These are phyloP conservation scores for Avahi laniger DNA, from an alignment of 2,797 vertebrate species.

Conservation along the genomic window DNA sequence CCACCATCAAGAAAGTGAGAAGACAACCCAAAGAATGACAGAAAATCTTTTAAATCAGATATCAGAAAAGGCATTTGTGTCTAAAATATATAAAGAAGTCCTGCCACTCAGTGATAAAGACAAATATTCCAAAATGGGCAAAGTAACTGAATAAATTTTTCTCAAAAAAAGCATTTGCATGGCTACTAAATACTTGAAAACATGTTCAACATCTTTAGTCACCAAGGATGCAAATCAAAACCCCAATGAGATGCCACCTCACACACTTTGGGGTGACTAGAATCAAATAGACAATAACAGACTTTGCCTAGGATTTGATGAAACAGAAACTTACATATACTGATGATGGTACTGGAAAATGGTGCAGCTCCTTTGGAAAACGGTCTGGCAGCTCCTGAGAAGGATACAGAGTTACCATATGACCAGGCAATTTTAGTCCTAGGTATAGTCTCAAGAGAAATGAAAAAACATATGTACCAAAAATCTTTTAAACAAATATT, in stretches of 20 bases:
- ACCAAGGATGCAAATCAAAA: not conserved
- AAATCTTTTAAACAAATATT: not conserved
- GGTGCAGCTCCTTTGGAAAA: not conserved
- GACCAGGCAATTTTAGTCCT: not conserved
- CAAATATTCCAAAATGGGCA: not conserved
- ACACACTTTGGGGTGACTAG: not conserved
- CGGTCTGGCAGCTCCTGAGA: not conserved
- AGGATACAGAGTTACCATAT: not conserved
- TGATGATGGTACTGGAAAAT: not conserved
- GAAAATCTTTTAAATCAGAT: not conserved
- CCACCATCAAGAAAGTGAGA: not conserved
- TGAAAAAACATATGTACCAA: not conserved
- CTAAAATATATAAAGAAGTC: not conserved
- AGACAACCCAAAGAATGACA: not conserved
- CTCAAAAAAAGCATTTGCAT: not conserved
- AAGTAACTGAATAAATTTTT: not conserved
- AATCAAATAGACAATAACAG: not conserved
- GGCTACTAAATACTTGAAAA: not conserved
- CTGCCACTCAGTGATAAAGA: not conserved
- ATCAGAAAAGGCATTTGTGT: not conserved
- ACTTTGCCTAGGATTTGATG: not conserved
- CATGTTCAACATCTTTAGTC: not conserved
- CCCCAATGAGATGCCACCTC: not conserved
- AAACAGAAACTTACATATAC: not conserved
- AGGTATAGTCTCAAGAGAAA: not conserved